These are phyloP conservation scores for Perca schrenkii DNA, from an alignment of 2,113 vertebrate species.

Conservation along the genomic window DNA sequence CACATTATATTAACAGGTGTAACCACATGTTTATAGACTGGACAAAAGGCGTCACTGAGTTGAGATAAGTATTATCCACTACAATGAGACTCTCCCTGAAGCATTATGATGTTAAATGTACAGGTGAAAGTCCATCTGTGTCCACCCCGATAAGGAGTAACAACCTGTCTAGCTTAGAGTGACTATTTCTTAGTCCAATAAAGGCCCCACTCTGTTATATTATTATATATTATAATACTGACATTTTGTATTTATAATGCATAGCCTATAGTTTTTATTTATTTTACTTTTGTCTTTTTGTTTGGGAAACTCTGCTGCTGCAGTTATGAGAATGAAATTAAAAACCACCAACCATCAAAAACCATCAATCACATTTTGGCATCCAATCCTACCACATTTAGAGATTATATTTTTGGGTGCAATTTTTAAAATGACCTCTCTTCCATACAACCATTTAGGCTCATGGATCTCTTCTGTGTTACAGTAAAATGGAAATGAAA, in stretches of 20 bases:
- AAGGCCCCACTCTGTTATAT: neutral
- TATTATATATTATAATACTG: neutral
- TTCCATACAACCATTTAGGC: neutral
- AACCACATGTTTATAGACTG: neutral
- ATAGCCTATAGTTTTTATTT: too few species aligned
- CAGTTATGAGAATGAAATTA: neutral
- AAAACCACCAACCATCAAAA: too few species aligned
- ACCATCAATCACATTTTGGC: neutral
- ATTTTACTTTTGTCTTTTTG: too few species aligned
- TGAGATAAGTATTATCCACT: neutral
- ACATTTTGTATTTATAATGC: neutral
- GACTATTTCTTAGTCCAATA: neutral
- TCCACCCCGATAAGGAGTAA: neutral
- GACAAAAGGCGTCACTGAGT: neutral
- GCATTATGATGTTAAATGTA: neutral
- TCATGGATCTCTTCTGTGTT: neutral
- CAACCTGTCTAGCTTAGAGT: neutral
- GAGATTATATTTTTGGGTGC: neutral
- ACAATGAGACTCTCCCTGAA: neutral
- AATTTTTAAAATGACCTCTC: neutral
- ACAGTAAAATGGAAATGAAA: neutral
- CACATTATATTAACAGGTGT: neutral
- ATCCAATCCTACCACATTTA: neutral
- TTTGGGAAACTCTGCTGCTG: neutral
- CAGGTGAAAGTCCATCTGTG: slow-evolving; percentile 30